phyloP scores from a whole-genome alignment of 1,140 invertebrate genomes.

The Uloborus diversus region DNA sequence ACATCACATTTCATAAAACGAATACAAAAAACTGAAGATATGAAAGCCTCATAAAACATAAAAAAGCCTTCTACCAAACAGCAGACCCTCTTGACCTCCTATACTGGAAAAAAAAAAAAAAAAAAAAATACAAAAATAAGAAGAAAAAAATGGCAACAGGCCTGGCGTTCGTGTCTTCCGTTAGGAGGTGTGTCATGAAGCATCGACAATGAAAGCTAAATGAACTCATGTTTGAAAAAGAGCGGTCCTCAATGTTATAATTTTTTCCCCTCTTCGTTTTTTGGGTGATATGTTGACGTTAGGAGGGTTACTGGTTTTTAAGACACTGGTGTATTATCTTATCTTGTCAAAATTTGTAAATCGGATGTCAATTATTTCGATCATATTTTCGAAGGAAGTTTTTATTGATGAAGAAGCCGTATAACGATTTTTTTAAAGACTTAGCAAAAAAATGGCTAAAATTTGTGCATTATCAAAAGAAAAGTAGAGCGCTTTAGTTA shows the following conservation, averaged over 20 bases:
- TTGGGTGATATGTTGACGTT: slow-evolving; percentile 9
- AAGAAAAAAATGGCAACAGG: slow-evolving; percentile 23
- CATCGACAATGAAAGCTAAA: slow-evolving; percentile 41
- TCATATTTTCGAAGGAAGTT: no score
- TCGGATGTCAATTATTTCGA: no score
- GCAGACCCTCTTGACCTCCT: slow-evolving; percentile 46
- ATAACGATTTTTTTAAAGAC: no score
- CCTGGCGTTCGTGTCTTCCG: slow-evolving; percentile 16
- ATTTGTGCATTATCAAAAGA: no score
- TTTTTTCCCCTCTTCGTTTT: background rate
- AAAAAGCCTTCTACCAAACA: no score
- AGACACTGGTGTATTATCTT: no score
- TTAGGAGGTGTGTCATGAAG: slow-evolving; percentile 24
- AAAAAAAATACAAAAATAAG: background rate
- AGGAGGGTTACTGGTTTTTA: background rate
- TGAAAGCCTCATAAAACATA: background rate
- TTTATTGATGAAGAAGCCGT: no score
- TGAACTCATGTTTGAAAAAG: slow-evolving; percentile 35
- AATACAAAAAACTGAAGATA: background rate
- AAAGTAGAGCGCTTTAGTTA: no score
- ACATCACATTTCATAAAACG: background rate
- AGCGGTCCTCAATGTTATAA: background rate
- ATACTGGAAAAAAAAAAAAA: background rate
- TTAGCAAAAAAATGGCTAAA: no score
- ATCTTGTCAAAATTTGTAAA: no score